Conservation (phyloP, 2,888 invertebrate species). For the Sesia bembeciformis region DNA sequence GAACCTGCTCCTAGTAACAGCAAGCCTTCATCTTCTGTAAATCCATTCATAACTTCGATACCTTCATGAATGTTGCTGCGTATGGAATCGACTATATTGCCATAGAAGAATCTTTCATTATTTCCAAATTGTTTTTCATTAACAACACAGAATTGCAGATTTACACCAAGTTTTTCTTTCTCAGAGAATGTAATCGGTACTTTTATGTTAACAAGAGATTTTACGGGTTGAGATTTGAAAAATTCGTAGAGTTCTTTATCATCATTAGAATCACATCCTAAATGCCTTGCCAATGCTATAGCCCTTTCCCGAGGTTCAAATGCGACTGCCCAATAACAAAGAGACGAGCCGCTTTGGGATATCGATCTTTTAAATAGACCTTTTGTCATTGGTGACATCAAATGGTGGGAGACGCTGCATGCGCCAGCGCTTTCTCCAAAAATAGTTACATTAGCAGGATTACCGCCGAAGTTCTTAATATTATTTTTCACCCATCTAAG, state of each 20-base stretch:
- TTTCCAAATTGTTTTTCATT: slow-evolving; percentile 27
- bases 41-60: slow-evolving; percentile 80
- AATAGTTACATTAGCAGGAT: slow-evolving; percentile 16
- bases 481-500: slow-evolving; percentile 16
- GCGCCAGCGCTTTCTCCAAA: slow-evolving; percentile 19
- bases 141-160: slow-evolving; percentile 18
- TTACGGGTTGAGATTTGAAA: slow-evolving; percentile 15
- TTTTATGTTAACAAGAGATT: slow-evolving; percentile 9
- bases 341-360: slow-evolving; percentile 78
- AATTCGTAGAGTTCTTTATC: slow-evolving; percentile 19
- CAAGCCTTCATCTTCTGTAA: slow-evolving; percentile 78
- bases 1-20: slow-evolving; percentile 6
- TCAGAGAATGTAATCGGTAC: slow-evolving; percentile 13
- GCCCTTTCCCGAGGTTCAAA: slow-evolving; percentile 57
- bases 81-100: slow-evolving; percentile 31
- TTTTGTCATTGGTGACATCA: slow-evolving; percentile 15
- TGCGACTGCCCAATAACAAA: slow-evolving; percentile 70
- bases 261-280: slow-evolving; percentile 26
- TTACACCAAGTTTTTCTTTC: slow-evolving; percentile 1
- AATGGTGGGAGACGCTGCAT: slow-evolving; percentile 10
- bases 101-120: slow-evolving; percentile 31
- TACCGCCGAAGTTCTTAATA: slow-evolving; percentile 15
- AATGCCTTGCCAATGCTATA: slow-evolving; percentile 22
- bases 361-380: slow-evolving; percentile 50
- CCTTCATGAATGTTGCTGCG: slow-evolving; percentile 58